Evolutionary conservation across 2,113 vertebrate species (phyloP).

Genomic region (Falcunculus frontatus): DNA sequence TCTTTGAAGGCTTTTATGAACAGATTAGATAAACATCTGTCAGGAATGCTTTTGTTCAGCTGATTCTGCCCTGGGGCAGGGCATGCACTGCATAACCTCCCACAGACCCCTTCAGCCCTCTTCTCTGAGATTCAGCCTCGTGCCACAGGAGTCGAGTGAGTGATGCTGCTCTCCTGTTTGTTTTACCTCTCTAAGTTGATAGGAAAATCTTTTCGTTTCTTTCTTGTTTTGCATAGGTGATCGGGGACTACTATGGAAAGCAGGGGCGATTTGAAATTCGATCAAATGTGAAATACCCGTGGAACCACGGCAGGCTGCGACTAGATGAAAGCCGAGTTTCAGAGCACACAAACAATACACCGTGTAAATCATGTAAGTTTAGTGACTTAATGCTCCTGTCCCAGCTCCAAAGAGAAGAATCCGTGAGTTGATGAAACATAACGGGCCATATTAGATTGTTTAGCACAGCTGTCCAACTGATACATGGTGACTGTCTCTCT

Average conservation of each 20-base stretch:
- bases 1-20: background rate
- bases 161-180: background rate
- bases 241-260: conserved; percentile 90
- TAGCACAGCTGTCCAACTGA: background rate
- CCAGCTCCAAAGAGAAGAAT: background rate
- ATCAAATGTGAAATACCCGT: conserved; percentile 80
- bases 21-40: background rate
- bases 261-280: conserved; percentile 85
- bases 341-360: conserved; percentile 68
- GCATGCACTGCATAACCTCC: background rate
- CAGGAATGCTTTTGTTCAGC: conserved; percentile 5
- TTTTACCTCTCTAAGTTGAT: background rate
- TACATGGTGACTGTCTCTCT: background rate
- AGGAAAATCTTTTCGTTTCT: background rate
- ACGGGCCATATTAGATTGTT: background rate
- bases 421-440: background rate
- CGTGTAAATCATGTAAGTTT: conserved; percentile 90
- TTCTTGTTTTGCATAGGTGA: conserved; percentile 72
- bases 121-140: background rate
- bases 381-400: conserved; percentile 20
- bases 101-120: background rate
- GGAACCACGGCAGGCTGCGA: conserved; percentile 70
- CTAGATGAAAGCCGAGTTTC: conserved; percentile 65
- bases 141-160: background rate
- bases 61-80: background rate